Conservation (phyloP, 2,797 vertebrate genomes). For the Podargus strigoides region DNA sequence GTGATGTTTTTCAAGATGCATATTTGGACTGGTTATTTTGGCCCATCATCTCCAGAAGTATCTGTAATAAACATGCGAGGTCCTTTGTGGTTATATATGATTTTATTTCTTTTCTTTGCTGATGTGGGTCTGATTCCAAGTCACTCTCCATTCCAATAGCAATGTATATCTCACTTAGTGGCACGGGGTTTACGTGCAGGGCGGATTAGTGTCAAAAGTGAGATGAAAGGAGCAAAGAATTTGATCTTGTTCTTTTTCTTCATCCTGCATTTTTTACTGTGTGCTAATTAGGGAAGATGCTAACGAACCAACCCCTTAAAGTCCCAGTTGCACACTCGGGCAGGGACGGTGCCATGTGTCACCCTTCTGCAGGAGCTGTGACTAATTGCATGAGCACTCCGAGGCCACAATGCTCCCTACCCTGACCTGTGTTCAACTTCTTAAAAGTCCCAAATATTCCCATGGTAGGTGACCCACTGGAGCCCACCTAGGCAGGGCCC, state of each 20-base stretch:
- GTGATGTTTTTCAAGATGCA: constrained; percentile 57
- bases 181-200: constrained; percentile 19
- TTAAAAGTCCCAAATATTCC: not conserved
- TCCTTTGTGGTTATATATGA: constrained; percentile 42
- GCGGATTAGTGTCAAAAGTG: constrained; percentile 62
- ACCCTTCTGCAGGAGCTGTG: not conserved
- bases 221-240: constrained; percentile 48
- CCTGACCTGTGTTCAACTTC: not conserved
- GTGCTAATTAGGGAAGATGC: not conserved
- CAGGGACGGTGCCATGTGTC: not conserved
- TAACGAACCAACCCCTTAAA: not conserved
- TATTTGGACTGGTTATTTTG: constrained; percentile 61
- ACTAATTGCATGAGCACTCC: rapidly evolving
- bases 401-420: not conserved
- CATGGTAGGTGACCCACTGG: rapidly evolving
- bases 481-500: not conserved
- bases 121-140: constrained; percentile 32
- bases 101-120: constrained; percentile 21
- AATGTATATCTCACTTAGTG: constrained; percentile 47
- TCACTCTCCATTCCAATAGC: constrained; percentile 7
- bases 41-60: constrained; percentile 46
- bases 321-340: not conserved
- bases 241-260: not conserved
- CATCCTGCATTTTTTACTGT: not conserved
- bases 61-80: constrained; percentile 37